phyloP scores from a whole-genome alignment of 1,140 invertebrate genomes.

The Parapsyche elsis region DNA sequence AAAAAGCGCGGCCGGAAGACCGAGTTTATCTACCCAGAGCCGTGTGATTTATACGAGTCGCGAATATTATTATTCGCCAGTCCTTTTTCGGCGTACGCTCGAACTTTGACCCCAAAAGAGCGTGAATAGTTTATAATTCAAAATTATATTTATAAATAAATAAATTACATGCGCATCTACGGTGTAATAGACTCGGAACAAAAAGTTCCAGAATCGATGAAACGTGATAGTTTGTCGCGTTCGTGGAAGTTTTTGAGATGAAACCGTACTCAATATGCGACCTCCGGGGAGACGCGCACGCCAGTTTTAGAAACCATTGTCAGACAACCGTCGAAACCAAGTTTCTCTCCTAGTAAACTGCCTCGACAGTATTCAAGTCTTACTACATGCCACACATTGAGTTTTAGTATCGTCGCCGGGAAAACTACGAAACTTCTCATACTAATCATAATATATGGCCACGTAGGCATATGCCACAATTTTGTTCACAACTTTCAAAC shows the following conservation, averaged over 20 bases:
- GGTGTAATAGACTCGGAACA: not conserved
- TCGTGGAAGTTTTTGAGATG: not conserved
- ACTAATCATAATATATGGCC: slow-evolving; percentile 8
- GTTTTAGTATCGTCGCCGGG: not conserved
- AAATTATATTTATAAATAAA: not conserved
- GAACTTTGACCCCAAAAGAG: too few species aligned
- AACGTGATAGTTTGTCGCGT: not conserved
- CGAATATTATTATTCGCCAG: too few species aligned
- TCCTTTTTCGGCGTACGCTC: too few species aligned
- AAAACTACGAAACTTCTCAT: not conserved
- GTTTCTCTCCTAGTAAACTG: slow-evolving; percentile 6
- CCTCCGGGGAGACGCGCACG: slow-evolving; percentile 1
- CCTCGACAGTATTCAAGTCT: not conserved
- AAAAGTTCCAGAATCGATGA: not conserved
- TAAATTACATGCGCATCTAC: not conserved
- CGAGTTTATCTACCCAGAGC: not conserved
- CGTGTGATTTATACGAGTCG: not conserved
- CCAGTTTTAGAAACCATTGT: slow-evolving; percentile 27
- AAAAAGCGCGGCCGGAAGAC: not conserved
- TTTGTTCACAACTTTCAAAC: too few species aligned
- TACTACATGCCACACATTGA: not conserved
- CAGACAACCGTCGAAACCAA: slow-evolving; percentile 14
- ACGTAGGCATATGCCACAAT: too few species aligned
- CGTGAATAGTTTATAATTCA: not conserved
- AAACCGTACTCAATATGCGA: not conserved